Base-by-base conservation (phyloP, 2,113 vertebrate species). In the Heterotilapia buettikoferi region DNA sequence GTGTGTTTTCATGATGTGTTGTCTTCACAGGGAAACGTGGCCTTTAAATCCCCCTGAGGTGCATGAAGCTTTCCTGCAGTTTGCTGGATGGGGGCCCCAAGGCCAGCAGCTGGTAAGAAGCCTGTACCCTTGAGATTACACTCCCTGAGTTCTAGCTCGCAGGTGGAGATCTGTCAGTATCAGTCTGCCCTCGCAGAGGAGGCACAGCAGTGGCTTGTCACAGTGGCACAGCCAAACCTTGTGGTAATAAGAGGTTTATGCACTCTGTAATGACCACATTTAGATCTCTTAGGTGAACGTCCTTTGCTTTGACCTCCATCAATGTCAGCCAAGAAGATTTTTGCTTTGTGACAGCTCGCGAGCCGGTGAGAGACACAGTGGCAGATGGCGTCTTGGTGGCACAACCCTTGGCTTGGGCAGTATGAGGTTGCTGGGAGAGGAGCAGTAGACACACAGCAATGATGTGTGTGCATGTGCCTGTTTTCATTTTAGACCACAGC, bases 101-200 rank as follows among this genome's bases (percentile, higher is more conserved):
- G 98, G 97, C 84, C 98, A 99, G 90, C 98, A 99, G 95, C 96
- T 99, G 98, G 99, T 99, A 97, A 98, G 98, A 90, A 45, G 86
- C 61, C 80, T 50, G 5, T 6, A 59, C 83, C n/a, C 59, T 84
- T 3, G 52, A 87, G 71, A 84, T 87, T 80, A 86, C 66, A 45
- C 52, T 63, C 54, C 21, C 33, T 43, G 38, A 87, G 36, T 52
- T 13, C 78, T 83, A 73, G 80, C 82, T 82, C 56, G 7, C 47
- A 47, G n/a, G 18, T 43, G 45, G 83, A 85, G 50, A 59, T 68
- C 33, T 79, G 86, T 86, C 61, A 78, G 53, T 31, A 79, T 82
- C 52, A 53, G 45, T 78, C 73, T 78, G 82, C 31, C 52, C 61
- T 40, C n/a, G 4, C 52, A 47, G 73, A n/a, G 26, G 73, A 78